Conservation (phyloP, 1,140 invertebrate genomes). For the Aphidius ervi region DNA sequence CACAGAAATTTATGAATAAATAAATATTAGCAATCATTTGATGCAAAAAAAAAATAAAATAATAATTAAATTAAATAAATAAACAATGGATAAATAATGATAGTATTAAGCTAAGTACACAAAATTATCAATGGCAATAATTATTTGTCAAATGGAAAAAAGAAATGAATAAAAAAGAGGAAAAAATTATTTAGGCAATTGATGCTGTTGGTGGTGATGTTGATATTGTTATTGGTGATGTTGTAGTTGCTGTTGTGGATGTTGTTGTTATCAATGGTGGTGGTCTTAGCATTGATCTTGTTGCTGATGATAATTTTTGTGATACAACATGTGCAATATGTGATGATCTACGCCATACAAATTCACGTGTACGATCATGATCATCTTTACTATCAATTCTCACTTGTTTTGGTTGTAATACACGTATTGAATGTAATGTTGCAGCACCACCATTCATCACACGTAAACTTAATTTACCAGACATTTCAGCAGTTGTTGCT, state of each 20-base stretch:
- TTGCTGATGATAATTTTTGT: constrained; percentile 70
- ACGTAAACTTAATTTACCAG: constrained; percentile 70
- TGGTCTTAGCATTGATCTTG: constrained; percentile 69
- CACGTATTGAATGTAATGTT: constrained; percentile 75
- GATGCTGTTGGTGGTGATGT: no score
- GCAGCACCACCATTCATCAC: constrained; percentile 73
- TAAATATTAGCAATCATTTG: no score
- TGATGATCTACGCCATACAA: constrained; percentile 75
- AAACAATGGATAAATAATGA: no score
- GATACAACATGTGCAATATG: constrained; percentile 78
- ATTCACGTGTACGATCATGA: constrained; percentile 76
- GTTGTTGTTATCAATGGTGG: constrained; percentile 34
- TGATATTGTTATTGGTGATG: no score
- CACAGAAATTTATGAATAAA: no score
- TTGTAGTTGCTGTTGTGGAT: neutral
- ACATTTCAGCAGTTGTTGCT: constrained; percentile 79
- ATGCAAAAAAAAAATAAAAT: no score
- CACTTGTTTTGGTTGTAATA: constrained; percentile 81
- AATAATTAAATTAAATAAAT: no score
- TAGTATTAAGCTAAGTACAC: no score
- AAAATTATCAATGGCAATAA: no score
- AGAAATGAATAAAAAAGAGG: no score
- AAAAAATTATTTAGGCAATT: no score
- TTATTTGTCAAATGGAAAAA: no score
- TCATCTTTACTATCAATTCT: constrained; percentile 75